Evolutionary conservation across 1,140 invertebrate genomes (phyloP).

Genomic region (Myzus persicae): DNA sequence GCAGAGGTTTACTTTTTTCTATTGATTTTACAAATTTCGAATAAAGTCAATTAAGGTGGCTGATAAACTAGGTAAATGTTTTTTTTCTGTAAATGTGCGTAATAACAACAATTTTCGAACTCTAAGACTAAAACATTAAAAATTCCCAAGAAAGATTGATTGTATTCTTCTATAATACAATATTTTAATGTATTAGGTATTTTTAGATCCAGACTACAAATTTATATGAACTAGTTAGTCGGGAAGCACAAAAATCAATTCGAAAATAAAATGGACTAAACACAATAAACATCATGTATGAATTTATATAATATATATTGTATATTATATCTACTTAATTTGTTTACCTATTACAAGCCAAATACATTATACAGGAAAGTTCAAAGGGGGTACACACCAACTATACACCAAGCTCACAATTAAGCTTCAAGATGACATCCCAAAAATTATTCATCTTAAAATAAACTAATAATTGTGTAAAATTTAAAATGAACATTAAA

Average conservation of each 20-base stretch:
- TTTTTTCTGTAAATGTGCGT: neutral
- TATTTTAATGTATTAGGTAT: neutral
- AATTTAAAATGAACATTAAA: neutral
- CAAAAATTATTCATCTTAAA: neutral
- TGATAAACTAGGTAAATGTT: neutral
- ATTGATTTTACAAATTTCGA: neutral
- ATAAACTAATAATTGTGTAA: neutral
- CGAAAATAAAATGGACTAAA: neutral
- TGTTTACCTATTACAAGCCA: neutral
- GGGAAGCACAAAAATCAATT: neutral
- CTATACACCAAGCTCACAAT: neutral
- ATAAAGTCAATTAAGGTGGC: neutral
- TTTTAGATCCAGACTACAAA: neutral
- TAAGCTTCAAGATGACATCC: neutral
- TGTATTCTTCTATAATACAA: neutral
- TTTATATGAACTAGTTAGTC: neutral
- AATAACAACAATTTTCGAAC: neutral
- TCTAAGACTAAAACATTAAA: neutral
- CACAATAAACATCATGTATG: neutral
- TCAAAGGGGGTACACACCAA: neutral
- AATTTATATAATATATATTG: neutral
- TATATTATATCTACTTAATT: neutral
- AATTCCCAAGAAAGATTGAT: neutral
- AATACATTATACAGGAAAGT: neutral
- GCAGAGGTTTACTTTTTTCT: neutral